Base-by-base conservation (phyloP, 2,113 vertebrate genomes). In the Sander vitreus region DNA sequence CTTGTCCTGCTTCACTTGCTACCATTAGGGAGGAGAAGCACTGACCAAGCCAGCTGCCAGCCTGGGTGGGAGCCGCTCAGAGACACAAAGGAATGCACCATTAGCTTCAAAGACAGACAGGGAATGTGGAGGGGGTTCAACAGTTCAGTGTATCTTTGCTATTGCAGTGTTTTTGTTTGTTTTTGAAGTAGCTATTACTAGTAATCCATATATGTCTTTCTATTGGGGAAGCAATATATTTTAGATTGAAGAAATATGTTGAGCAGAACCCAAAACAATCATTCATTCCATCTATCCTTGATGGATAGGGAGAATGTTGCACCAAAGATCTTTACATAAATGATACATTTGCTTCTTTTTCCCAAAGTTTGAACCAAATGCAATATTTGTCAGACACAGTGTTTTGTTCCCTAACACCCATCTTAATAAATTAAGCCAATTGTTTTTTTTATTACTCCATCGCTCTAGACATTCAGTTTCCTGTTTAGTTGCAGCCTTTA, bases 61-160 rank as follows among this genome's bases (percentile, higher is more conserved):
- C 23, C 63, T 73, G 87, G 85, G 78, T 76, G 76, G 84, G 88
- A 89, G 79, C 76, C 33, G 6, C 45, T 71, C 80, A 86, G 67
- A 89, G 69, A 79, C 77, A 90, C 76, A 81, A 81, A 92, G 84
- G 86, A 92, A 92, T 92, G 81, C 76, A 76, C 70, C 77, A 79
- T 81, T 69, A 62, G 63, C 79, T 78, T 89, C 85, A 86, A 86
- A 93, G 81, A 39, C 47, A 62, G 45, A 47, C 30, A 10, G 39
- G 30, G 45, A 18, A 48, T 0, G 45, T 33, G 3, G n/a, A 57
- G 2, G 6, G 3, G 39, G 21, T 76, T 68, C 39, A 65, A 14
- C 21, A 50, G 36, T 72, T 68, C 39, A 54, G 43, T 67, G 1
- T 48, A 0, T 19, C 58, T 69, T 58, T 6, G 39, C 39, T 10